These are phyloP conservation scores for Montifringilla adamsi DNA, from an alignment of 2,113 vertebrate species.

Conservation along the genomic window DNA sequence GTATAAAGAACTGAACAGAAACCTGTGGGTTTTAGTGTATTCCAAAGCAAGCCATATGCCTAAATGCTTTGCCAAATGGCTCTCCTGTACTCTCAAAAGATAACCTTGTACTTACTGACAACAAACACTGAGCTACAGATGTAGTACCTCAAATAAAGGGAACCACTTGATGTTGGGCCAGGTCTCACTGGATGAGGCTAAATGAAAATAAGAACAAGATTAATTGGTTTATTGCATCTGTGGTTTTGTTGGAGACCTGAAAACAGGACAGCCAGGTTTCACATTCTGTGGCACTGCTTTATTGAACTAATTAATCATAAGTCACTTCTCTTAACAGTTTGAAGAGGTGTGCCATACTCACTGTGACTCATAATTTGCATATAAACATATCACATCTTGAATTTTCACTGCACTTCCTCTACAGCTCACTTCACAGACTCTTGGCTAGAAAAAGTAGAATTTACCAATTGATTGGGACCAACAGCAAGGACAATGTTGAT, in stretches of 20 bases:
- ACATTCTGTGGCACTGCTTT: not conserved
- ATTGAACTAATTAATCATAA: not conserved
- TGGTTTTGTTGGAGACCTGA: not conserved
- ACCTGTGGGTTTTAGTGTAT: not conserved
- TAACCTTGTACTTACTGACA: not conserved
- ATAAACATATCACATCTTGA: not conserved
- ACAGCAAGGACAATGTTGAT: not conserved
- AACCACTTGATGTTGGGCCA: not conserved
- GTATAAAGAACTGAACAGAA: not conserved
- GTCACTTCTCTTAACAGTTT: not conserved
- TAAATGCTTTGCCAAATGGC: not conserved
- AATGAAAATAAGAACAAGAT: not conserved
- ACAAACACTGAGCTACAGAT: not conserved
- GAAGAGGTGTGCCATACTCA: not conserved
- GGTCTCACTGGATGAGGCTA: not conserved
- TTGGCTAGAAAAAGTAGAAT: not conserved
- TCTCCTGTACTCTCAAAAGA: not conserved
- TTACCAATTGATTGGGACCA: not conserved
- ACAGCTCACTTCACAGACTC: not conserved
- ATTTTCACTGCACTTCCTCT: not conserved
- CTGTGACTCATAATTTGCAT: not conserved
- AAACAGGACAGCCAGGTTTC: not conserved
- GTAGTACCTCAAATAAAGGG: not conserved
- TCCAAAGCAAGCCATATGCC: not conserved
- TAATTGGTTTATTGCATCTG: not conserved